These are phyloP conservation scores for Stichopus chloronotus DNA, from an alignment of 35 echinoderm and acorn worm genomes.

Conservation along the genomic window DNA sequence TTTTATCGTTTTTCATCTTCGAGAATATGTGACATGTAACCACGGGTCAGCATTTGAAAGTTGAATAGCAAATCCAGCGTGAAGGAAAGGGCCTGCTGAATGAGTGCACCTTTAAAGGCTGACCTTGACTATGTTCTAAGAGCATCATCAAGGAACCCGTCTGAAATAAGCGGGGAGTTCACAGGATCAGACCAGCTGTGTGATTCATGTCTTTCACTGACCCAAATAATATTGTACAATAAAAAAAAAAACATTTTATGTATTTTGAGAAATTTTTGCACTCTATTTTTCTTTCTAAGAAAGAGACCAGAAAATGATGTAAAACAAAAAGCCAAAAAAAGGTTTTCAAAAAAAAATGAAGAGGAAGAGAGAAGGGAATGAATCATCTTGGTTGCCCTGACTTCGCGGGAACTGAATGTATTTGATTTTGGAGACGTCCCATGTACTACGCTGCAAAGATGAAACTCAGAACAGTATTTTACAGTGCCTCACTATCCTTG, in stretches of 20 bases:
- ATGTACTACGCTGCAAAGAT: slow-evolving; percentile 67
- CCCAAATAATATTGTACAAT: slow-evolving; percentile 69
- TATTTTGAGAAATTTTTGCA: slow-evolving; percentile 67
- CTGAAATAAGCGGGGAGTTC: slow-evolving; percentile 41
- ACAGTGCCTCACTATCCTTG: slow-evolving; percentile 67
- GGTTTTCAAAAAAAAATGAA: no score
- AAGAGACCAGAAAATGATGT: slow-evolving; percentile 36
- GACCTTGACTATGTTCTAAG: slow-evolving; percentile 3
- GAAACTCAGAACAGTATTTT: slow-evolving; percentile 59
- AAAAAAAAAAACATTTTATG: slow-evolving; percentile 61
- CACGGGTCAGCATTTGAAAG: slow-evolving; percentile 45
- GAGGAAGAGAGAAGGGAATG: not conserved
- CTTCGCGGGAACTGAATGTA: slow-evolving; percentile 50
- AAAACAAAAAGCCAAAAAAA: slow-evolving; percentile 51
- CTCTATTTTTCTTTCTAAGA: slow-evolving; percentile 65
- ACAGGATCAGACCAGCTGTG: slow-evolving; percentile 65
- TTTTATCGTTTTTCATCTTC: slow-evolving; percentile 36
- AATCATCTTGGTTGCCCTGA: not conserved
- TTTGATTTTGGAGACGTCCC: slow-evolving; percentile 60
- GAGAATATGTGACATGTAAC: slow-evolving; percentile 38
- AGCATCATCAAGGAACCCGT: slow-evolving; percentile 38
- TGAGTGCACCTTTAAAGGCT: not conserved
- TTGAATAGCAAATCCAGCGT: slow-evolving; percentile 43
- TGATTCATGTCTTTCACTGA: slow-evolving; percentile 70
- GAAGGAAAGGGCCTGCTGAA: slow-evolving; percentile 26